A percentile compares a stretch with the other conserved stretches of the same genome.
Conservation (phyloP, 2,888 invertebrate species). For the Drosophila maculinotata region DNA sequence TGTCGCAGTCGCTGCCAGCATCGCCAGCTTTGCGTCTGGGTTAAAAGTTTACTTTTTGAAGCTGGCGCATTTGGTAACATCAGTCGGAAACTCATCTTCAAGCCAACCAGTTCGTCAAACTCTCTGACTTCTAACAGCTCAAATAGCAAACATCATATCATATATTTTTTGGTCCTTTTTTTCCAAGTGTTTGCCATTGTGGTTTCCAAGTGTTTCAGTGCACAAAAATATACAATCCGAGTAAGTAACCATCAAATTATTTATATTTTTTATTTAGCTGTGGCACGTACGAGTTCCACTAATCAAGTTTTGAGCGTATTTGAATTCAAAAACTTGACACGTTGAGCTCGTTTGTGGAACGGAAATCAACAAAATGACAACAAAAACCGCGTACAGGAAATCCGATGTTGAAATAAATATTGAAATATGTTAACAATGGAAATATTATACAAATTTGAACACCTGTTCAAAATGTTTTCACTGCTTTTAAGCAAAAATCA, state of each 20-base stretch:
- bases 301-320: constrained; percentile 72
- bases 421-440: background rate
- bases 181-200: background rate
- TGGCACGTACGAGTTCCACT: constrained; percentile 69
- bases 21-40: constrained; percentile 68
- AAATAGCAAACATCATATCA: too few species aligned
- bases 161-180: too few species aligned
- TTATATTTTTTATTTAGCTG: too few species aligned
- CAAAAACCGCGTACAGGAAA: background rate
- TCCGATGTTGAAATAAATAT: background rate
- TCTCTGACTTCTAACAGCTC: background rate
- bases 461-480: too few species aligned
- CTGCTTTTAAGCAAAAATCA: too few species aligned
- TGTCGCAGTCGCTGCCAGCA: constrained; percentile 45
- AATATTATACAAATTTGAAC: too few species aligned
- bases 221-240: too few species aligned
- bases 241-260: too few species aligned
- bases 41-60: constrained; percentile 74
- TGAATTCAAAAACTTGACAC: constrained; percentile 73
- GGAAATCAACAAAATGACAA: constrained; percentile 6
- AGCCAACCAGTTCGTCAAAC: constrained; percentile 75
- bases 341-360: constrained; percentile 71
- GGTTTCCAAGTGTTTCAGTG: background rate
- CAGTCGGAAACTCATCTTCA: constrained; percentile 82
- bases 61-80: constrained; percentile 76